Percentiles rank a stretch among this genome's conserved stretches.
Evolutionary conservation across 2,113 vertebrate species (phyloP).

Genomic region (Gasterosteus aculeatus): DNA sequence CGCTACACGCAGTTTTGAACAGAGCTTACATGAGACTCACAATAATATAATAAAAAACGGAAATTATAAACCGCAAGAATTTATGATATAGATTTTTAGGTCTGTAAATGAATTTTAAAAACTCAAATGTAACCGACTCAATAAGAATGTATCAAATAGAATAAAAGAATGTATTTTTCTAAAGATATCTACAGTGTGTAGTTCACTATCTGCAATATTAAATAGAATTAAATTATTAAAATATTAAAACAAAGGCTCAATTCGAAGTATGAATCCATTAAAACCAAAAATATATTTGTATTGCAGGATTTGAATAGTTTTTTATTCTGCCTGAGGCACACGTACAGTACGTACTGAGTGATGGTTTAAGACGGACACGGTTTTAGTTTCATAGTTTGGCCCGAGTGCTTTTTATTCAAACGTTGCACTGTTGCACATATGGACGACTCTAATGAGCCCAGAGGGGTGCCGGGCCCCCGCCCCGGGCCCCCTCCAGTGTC

Average conservation of each 20-base stretch:
- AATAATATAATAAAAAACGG: slow-evolving; percentile 9
- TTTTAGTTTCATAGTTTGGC: slow-evolving; percentile 41
- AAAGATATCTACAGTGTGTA: background rate
- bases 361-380: slow-evolving; percentile 3
- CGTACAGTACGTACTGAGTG: background rate
- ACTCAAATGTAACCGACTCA: background rate
- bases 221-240: background rate
- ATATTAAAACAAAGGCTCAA: background rate
- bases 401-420: slow-evolving; percentile 45
- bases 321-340: background rate
- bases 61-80: background rate
- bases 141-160: background rate
- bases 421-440: slow-evolving; percentile 67
- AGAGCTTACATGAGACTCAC: background rate
- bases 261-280: background rate
- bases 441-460: slow-evolving; percentile 72
- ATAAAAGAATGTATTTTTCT: background rate
- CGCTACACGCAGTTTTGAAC: slow-evolving; percentile 9
- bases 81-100: background rate
- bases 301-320: background rate
- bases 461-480: slow-evolving; percentile 57
- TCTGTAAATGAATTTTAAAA: background rate
- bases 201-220: background rate
- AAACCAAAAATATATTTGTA: background rate
- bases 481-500: slow-evolving; percentile 50